Conservation (phyloP, 2,113 vertebrate species). For the Chauna torquata region DNA sequence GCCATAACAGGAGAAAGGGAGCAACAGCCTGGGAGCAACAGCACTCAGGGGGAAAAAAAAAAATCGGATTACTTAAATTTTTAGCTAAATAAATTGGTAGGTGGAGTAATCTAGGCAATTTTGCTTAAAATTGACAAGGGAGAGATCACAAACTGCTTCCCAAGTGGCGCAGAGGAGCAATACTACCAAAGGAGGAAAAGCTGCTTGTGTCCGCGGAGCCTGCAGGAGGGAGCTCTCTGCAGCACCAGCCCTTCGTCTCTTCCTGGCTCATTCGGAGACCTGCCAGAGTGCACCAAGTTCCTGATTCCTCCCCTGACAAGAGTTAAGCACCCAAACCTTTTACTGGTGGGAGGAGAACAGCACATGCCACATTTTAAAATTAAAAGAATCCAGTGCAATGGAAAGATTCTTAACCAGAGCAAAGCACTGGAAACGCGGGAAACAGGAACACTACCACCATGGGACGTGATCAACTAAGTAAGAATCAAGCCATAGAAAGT, state of each 20-base stretch:
- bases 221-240: accelerated
- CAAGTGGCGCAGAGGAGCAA: background rate
- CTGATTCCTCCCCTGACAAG: background rate
- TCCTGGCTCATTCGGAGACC: background rate
- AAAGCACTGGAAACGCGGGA: background rate
- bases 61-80: background rate
- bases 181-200: background rate
- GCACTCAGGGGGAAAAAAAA: background rate
- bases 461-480: accelerated
- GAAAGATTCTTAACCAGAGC: background rate
- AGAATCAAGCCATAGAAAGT: background rate
- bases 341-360: background rate
- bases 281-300: background rate
- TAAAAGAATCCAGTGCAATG: background rate
- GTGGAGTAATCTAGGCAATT: background rate
- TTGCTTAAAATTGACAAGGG: background rate
- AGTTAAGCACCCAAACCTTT: background rate
- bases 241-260: background rate
- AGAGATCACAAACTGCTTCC: background rate
- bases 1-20: background rate
- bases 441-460: background rate
- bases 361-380: background rate
- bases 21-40: background rate
- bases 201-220: accelerated
- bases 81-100: background rate